phyloP scores from a whole-genome alignment of 2,888 invertebrate genomes.

The Neocrepidodera transversa region DNA sequence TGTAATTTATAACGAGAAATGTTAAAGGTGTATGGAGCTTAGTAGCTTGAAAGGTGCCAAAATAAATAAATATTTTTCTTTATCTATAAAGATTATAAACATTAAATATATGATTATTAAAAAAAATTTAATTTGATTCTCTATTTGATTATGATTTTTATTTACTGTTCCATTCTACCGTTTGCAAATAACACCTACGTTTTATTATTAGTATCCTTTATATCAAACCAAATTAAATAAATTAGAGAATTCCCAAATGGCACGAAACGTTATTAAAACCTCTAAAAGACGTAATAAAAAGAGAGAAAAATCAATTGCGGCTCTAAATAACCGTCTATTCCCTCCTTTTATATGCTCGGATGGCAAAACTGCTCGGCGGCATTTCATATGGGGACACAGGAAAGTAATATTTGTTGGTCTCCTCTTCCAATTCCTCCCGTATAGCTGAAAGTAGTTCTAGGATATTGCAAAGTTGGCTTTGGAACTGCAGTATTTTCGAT shows the following conservation, averaged over 20 bases:
- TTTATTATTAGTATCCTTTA: too few relatives aligned
- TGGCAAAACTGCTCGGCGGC: not conserved
- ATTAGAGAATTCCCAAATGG: too few relatives aligned
- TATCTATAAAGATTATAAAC: too few relatives aligned
- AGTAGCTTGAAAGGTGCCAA: too few relatives aligned
- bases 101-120: too few relatives aligned
- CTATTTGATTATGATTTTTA: too few relatives aligned
- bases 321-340: conserved; percentile 1
- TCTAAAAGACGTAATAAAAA: not conserved
- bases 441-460: conserved; percentile 3
- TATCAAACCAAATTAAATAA: too few relatives aligned
- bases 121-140: too few relatives aligned
- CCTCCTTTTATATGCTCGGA: not conserved
- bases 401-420: conserved; percentile 6
- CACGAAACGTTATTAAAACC: not conserved
- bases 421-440: not conserved
- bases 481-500: not conserved
- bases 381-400: conserved; percentile 1
- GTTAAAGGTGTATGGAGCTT: not conserved
- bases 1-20: not conserved
- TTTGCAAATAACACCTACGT: too few relatives aligned
- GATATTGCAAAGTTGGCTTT: conserved; percentile 4
- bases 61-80: too few relatives aligned
- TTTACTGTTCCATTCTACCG: too few relatives aligned
- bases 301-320: not conserved